These are phyloP conservation scores for Argya squamiceps DNA, from an alignment of 2,797 vertebrate species.

Conservation along the genomic window DNA sequence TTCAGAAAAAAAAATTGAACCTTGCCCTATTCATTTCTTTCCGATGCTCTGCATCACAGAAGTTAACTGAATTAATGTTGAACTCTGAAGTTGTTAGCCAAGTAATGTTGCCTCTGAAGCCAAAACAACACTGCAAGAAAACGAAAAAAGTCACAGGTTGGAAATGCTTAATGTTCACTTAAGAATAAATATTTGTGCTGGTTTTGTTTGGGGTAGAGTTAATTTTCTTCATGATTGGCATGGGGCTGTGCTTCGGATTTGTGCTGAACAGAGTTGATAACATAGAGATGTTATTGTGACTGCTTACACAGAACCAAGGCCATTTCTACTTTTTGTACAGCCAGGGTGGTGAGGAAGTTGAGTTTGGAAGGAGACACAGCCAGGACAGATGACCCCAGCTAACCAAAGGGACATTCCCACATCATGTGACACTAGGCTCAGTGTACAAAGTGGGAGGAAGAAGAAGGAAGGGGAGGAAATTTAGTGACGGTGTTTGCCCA, in stretches of 20 bases:
- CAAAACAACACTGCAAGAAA: not conserved
- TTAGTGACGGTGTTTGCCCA: not conserved
- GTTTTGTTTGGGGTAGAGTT: not conserved
- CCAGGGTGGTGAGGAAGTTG: accelerated
- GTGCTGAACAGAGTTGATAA: not conserved
- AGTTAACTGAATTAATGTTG: not conserved
- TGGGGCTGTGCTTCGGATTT: not conserved
- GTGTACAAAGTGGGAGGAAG: not conserved
- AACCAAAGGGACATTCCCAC: not conserved
- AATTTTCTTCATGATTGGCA: not conserved
- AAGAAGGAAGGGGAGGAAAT: not conserved
- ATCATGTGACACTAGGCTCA: no score
- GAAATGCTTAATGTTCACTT: not conserved
- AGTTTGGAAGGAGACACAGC: not conserved
- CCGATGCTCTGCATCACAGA: not conserved
- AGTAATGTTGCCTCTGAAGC: not conserved
- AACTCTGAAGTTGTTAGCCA: not conserved
- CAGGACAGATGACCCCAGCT: not conserved
- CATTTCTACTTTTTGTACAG: accelerated
- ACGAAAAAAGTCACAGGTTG: not conserved
- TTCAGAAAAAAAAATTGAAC: not conserved
- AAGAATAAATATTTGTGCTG: not conserved
- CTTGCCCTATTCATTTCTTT: not conserved
- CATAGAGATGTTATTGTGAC: not conserved
- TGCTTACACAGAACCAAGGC: not conserved